Evolutionary conservation across 1,140 invertebrate species (phyloP), one percentile per base, ranked within the genome.

Genomic region (Cherax destructor): DNA sequence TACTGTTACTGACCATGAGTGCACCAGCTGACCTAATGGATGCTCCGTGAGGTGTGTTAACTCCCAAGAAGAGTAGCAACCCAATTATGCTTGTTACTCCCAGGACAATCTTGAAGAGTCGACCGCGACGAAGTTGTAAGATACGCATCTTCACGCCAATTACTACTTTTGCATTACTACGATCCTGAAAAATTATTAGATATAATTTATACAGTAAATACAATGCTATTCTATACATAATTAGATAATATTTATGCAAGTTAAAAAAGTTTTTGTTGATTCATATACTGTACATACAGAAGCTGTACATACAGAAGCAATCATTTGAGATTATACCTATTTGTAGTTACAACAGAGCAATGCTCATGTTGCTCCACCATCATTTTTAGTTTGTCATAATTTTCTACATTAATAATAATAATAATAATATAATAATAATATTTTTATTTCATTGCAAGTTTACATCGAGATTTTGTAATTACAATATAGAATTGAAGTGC

Each of bases 91-190:
- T 72, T n/a, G 52, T 41, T 30, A 74, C 47, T 47, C 65, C 85
- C 47, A 93, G 30, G 47, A 78, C 65, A 61, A 91, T 78, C 78
- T 92, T 92, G 61, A 92, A 24, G 24, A 91, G 61, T 56, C 92
- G 92, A 76, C 91, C 86, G 0, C 91, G 86, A 50, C 87, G 83
- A 56, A 90, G 41, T 74, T 93, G 92, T n/a, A 93, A 65, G 10
- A 93, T 88, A n/a, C 92, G 56, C 92, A 93, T 93, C 13, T 49
- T 87, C 16, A 86, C 30, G 3, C 30, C 50, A 24, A 24, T 85
- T 18, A 91, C 3, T 11, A 41, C 24, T 30, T 18, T 52, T n/a
- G 16, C 69, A 85, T 91, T 85, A 84, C 80, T 79, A 7, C 61
- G 74, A 7, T 65, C 88, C 81, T 83, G 56, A 52, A 78, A 49